These are phyloP conservation scores for Drosophila siamana DNA, from an alignment of 2,888 invertebrate genomes.

Conservation along the genomic window DNA sequence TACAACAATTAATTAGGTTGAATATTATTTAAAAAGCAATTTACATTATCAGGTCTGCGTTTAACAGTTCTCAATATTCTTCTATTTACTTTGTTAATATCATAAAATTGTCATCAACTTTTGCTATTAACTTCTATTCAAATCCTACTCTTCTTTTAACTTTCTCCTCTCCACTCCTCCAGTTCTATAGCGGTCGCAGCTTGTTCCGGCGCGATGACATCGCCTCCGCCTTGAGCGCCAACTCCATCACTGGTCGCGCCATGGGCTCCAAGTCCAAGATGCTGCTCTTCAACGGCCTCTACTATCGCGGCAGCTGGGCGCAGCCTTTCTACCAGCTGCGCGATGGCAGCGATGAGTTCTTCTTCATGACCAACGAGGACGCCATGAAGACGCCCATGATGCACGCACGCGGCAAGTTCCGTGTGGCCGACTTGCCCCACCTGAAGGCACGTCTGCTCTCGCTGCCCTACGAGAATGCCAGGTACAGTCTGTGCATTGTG, in stretches of 20 bases:
- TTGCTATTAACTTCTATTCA: too few species aligned
- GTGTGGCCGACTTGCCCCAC: conserved; percentile 87
- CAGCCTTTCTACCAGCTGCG: conserved; percentile 87
- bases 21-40: too few species aligned
- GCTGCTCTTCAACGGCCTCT: conserved; percentile 91
- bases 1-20: too few species aligned
- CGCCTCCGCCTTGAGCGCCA: conserved; percentile 87
- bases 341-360: conserved; percentile 86
- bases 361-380: conserved; percentile 88
- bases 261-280: conserved; percentile 86
- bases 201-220: conserved; percentile 87
- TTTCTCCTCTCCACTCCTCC: background rate
- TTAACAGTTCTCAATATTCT: too few species aligned
- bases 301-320: conserved; percentile 92
- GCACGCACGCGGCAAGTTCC: conserved; percentile 88
- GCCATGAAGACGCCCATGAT: conserved; percentile 89
- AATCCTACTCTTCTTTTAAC: background rate
- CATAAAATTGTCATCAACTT: too few species aligned
- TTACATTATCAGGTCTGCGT: too few species aligned
- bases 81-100: too few species aligned
- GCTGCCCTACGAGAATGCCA: conserved; percentile 90
- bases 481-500: conserved; percentile 87
- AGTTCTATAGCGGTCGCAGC: conserved; percentile 85
- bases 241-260: conserved; percentile 87
- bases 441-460: conserved; percentile 90